Evolutionary conservation across 1,140 invertebrate species (phyloP).

Genomic region (Drosophila carrolli): DNA sequence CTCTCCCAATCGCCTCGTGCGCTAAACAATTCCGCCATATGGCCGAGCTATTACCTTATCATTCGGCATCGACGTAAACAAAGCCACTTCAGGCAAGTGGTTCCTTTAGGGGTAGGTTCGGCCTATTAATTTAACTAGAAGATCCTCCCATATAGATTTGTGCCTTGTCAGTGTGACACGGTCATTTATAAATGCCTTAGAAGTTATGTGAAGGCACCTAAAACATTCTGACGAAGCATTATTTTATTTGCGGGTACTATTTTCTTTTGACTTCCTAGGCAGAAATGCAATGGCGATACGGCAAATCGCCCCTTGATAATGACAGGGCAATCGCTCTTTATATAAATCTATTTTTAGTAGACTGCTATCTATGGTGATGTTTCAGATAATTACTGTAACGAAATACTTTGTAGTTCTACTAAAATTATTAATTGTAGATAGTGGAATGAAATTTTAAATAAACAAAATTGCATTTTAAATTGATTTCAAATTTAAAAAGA

Average conservation of each 20-base stretch:
- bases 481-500: too few relatives aligned
- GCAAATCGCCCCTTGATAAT: constrained; percentile 1
- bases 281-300: constrained; percentile 4
- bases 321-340: background rate
- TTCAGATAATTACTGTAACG: background rate
- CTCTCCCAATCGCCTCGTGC: background rate
- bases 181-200: background rate
- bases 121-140: background rate
- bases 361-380: background rate
- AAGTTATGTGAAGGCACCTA: background rate
- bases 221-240: constrained; percentile 1
- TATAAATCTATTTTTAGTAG: background rate
- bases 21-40: constrained; percentile 10
- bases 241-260: background rate
- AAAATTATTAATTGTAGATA: background rate
- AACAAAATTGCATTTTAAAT: too few relatives aligned
- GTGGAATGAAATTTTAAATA: background rate
- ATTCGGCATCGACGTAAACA: background rate
- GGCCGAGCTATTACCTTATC: constrained; percentile 3
- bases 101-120: constrained; percentile 6
- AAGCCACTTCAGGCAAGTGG: background rate
- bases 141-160: too few relatives aligned
- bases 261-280: background rate
- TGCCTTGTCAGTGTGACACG: constrained; percentile 33
- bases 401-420: background rate